Conservation (phyloP, 2,797 vertebrate species). For the Staurois parvus region DNA sequence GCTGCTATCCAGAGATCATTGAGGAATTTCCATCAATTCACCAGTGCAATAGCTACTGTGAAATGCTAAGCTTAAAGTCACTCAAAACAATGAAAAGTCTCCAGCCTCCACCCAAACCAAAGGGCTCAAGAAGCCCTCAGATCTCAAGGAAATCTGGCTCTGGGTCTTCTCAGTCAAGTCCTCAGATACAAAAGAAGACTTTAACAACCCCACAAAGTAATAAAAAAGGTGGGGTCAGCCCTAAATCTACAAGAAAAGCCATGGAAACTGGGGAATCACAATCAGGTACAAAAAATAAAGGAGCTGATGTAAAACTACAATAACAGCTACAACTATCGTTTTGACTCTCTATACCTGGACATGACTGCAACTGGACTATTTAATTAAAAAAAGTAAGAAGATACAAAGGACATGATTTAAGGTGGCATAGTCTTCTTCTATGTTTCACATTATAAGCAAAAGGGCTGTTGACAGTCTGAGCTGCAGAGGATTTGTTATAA, state of each 20-base stretch:
- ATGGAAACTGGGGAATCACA: conserved; percentile 75
- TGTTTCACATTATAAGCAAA: conserved; percentile 11
- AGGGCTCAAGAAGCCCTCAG: conserved; percentile 89
- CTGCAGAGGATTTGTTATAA: conserved; percentile 11
- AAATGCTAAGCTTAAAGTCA: conserved; percentile 82
- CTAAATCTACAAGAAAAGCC: conserved; percentile 80
- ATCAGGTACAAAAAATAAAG: conserved; percentile 69
- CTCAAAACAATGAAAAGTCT: conserved; percentile 81
- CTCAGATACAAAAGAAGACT: conserved; percentile 88
- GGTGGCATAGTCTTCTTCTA: not conserved
- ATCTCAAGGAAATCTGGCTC: conserved; percentile 79
- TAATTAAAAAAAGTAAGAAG: conserved; percentile 1
- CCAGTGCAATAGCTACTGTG: conserved; percentile 91
- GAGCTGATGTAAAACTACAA: conserved; percentile 42
- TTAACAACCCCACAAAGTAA: conserved; percentile 82
- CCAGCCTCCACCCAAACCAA: conserved; percentile 81
- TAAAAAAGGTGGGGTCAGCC: conserved; percentile 79
- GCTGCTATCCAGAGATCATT: conserved; percentile 83
- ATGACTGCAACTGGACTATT: conserved; percentile 8
- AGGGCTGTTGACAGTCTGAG: conserved; percentile 41
- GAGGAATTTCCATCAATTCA: conserved; percentile 87
- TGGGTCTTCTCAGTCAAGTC: conserved; percentile 83
- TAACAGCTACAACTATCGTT: not conserved
- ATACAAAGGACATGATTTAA: not conserved
- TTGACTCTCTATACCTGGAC: conserved; percentile 1